Evolutionary conservation across 2,888 invertebrate genomes (phyloP), one percentile per base, ranked within the genome.

Genomic region (Nesidiocoris tenuis): DNA sequence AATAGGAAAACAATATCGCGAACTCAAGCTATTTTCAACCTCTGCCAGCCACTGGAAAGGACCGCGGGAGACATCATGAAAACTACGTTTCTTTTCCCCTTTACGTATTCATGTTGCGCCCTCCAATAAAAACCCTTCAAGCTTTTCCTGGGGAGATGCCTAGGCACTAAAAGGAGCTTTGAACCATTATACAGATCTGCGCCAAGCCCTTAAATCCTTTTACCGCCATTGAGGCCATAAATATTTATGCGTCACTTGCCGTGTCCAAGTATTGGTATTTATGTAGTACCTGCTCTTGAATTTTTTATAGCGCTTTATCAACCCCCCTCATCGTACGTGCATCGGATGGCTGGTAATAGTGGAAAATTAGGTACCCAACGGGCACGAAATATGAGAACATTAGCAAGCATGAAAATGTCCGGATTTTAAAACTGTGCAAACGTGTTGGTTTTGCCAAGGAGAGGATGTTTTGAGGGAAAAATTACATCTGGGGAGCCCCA

Each of bases 111-210:
- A 39, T 39, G 39, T 39, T 39, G 39, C 39, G 39, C 39, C 39
- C 12, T 39, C 39, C 39, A 39, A 39, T 39, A 39, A 39, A 39
- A 39, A 39, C 39, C 39, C 39, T 39, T 39, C 39, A 39, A 39
- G 39, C 39, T 39, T 39, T 39, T 12, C 39, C 39, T 3, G 39
- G 39, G 5, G 39, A 3, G 39, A 39, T 39, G 39, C 39, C 39
- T 39, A 7, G 39, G 39, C 39, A 39, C 39, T 39, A 39, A 24
- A 19, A 65, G 18, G n/a, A 39, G 25, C 39, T 65, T 39, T 17
- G 39, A 25, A 39, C 65, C 39, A 65, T 65, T 65, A 39, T 39
- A 17, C 39, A 39, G 65, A 65, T 64, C 22, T 63, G 23, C 39
- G 39, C 12, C 18, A 22, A 63, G 23, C 16, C 63, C 63, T 21